These are phyloP conservation scores for Leucoma salicis DNA, from an alignment of 2,888 invertebrate genomes.

Conservation along the genomic window DNA sequence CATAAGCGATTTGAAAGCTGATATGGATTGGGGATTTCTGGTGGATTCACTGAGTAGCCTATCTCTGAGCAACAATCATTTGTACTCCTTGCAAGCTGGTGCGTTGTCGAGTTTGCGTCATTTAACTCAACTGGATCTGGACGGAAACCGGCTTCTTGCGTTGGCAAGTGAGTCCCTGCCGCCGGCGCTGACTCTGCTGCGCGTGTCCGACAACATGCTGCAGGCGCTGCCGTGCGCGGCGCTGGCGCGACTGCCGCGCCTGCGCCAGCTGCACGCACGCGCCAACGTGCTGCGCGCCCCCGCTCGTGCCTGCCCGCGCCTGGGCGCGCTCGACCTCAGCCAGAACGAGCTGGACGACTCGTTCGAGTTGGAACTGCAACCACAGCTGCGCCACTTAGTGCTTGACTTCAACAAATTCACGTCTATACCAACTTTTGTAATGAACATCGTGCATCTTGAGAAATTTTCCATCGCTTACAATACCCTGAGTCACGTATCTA, in stretches of 20 bases:
- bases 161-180: constrained; percentile 83
- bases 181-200: constrained; percentile 82
- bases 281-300: constrained; percentile 49
- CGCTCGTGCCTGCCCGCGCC: constrained; percentile 63
- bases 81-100: constrained; percentile 68
- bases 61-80: constrained; percentile 89
- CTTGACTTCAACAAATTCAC: constrained; percentile 88
- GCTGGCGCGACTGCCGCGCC: constrained; percentile 77
- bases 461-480: constrained; percentile 90
- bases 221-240: constrained; percentile 81
- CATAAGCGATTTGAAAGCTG: constrained; percentile 64
- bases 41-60: constrained; percentile 86
- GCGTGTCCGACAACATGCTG: constrained; percentile 85
- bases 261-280: constrained; percentile 85
- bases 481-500: constrained; percentile 83
- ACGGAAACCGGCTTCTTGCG: constrained; percentile 85
- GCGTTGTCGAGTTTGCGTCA: constrained; percentile 84
- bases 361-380: constrained; percentile 83
- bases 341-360: constrained; percentile 87
- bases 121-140: constrained; percentile 83
- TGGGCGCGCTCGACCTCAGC: constrained; percentile 90
- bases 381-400: constrained; percentile 87
- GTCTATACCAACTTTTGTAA: constrained; percentile 83
- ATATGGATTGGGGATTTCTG: constrained; percentile 86
- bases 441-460: constrained; percentile 84